Base-by-base conservation (phyloP, 30 jellyfish, hydroid and myxozoan species). In the Mastigias papua region DNA sequence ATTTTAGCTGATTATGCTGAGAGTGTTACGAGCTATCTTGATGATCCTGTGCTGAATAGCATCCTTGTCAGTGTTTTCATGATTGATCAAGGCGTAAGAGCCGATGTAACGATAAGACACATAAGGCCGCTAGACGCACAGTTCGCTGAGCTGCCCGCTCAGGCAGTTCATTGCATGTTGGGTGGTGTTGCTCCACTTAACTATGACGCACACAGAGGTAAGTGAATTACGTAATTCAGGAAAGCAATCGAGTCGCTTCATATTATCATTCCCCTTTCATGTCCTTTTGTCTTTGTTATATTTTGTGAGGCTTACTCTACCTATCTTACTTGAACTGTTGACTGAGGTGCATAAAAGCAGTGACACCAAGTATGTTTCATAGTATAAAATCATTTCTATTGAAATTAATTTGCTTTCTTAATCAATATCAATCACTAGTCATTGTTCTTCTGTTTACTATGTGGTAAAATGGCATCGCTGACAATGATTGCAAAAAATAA, bases 171-270 rank as follows among this genome's bases (percentile, higher is more conserved):
- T 54, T 95, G 99, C 68, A 78, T 86, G 85, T 86, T 95, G 54
- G 98, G 96, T 57, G 99, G 99, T 1, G 89, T 90, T 9, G 96
- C 89, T 25, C 99, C 99, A 2, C 27, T 69, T 2, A 93, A 80
- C 11, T 74, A 79, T 34, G 86, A 80, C 6, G 23, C 57, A 17
- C 21, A 27, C 30, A 7, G 69, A 1, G 83, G 83, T 63, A 27
- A 25, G 74, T 23, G 46, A 63, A 21, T 21, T 57, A 3, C 9
- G 23, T 19, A 57, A 19, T 37, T 37, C 54, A 37, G 11, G 54
- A 37, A 37, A 11, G 10, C 11, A 37, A 37, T 3, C 11, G 7
- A 17, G 5, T 17, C 17, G 7, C 67, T 4, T 51, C 16, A 17
- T 16, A 5, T 10, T 51, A 51, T 51, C 17, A 51, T 51, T 51